Evolutionary conservation across 2,797 vertebrate species (phyloP).

Genomic region (Microtus agrestis): DNA sequence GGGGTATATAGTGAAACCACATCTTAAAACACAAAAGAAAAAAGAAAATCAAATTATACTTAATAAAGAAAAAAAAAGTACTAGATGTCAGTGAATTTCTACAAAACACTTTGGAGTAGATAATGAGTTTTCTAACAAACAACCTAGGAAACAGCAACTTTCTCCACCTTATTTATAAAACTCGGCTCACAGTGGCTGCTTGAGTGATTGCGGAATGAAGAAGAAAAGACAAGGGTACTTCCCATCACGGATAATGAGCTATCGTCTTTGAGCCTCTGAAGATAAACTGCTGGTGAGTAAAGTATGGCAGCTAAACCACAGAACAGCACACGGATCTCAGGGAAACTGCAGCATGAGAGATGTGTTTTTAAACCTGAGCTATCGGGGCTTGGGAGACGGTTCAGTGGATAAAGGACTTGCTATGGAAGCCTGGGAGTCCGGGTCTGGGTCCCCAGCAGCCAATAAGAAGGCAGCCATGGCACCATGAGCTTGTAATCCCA

Average conservation of each 20-base stretch:
- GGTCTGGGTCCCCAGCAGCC: neutral
- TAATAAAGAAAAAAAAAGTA: neutral
- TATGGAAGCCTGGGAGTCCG: neutral
- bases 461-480: neutral
- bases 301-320: neutral
- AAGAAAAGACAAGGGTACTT: neutral
- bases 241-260: neutral
- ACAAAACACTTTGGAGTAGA: neutral
- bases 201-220: constrained; percentile 3
- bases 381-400: neutral
- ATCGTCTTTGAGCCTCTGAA: constrained; percentile 10
- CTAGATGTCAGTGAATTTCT: neutral
- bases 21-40: neutral
- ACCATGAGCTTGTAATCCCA: neutral
- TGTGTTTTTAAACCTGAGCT: neutral
- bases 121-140: constrained; percentile 15
- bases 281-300: constrained; percentile 34
- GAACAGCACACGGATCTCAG: constrained; percentile 24
- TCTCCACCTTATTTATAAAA: neutral
- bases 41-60: constrained; percentile 47
- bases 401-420: neutral
- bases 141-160: constrained; percentile 29
- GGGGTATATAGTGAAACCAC: neutral
- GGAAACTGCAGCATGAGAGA: constrained; percentile 15
- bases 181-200: neutral